Percentiles rank a stretch among this genome's conserved stretches.
Conservation (phyloP, 1,140 invertebrate species). For the Harpegnathos saltator region DNA sequence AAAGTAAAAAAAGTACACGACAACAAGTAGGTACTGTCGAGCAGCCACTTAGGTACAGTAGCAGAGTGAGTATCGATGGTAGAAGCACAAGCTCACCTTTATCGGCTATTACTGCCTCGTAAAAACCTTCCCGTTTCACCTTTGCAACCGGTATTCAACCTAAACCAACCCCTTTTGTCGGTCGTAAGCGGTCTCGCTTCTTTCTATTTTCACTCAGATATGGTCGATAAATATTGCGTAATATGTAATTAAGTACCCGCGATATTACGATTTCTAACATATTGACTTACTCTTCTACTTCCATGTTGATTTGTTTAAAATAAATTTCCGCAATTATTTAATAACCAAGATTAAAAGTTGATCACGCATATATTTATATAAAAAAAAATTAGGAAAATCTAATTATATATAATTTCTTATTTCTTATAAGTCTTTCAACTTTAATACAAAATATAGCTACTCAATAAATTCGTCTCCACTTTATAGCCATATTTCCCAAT, state of each 20-base stretch:
- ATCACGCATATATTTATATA: neutral
- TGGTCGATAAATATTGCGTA: conserved; percentile 54
- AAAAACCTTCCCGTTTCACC: conserved; percentile 82
- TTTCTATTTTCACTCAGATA: conserved; percentile 69
- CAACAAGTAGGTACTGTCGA: conserved; percentile 77
- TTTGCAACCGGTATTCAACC: conserved; percentile 71
- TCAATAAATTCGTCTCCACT: conserved; percentile 79
- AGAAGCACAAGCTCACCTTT: conserved; percentile 84
- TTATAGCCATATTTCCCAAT: conserved; percentile 75
- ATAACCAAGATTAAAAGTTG: neutral
- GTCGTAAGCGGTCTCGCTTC: conserved; percentile 64
- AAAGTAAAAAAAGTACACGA: conserved; percentile 68
- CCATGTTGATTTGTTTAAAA: neutral
- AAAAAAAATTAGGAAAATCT: too few species aligned
- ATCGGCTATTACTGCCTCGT: conserved; percentile 86
- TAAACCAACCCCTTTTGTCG: conserved; percentile 62
- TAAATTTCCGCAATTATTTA: too few species aligned
- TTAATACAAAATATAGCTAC: conserved; percentile 36
- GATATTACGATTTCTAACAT: conserved; percentile 66
- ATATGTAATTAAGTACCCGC: conserved; percentile 75
- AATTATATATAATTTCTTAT: too few species aligned
- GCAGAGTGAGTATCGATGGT: conserved; percentile 82
- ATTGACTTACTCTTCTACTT: conserved; percentile 50
- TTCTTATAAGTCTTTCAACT: neutral
- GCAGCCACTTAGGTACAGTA: conserved; percentile 85